A percentile compares a stretch with the other conserved stretches of the same genome.
phyloP scores from a whole-genome alignment of 2,113 vertebrate genomes.

The Syrmaticus mikado region DNA sequence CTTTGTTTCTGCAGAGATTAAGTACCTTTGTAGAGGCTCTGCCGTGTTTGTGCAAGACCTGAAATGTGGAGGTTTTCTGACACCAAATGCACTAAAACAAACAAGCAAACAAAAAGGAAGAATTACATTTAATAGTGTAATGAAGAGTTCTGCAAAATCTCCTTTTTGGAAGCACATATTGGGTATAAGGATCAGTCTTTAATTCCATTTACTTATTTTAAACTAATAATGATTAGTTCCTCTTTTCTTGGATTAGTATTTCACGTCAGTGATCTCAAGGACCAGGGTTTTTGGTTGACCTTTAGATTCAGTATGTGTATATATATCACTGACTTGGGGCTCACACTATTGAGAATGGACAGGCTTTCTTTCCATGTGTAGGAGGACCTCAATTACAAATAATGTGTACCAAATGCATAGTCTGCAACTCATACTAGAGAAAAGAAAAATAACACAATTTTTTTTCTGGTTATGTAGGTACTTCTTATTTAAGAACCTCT shows the following conservation, averaged over 20 bases:
- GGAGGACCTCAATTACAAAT: neutral
- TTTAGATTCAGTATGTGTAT: neutral
- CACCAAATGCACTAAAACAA: neutral
- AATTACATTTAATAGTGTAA: neutral
- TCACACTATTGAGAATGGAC: neutral
- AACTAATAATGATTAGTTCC: neutral
- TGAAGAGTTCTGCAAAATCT: neutral
- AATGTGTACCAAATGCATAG: neutral
- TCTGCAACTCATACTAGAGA: neutral
- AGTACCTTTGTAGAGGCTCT: neutral
- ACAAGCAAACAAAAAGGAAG: neutral
- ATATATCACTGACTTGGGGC: slow-evolving; percentile 4
- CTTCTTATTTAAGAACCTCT: neutral
- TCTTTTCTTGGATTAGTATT: neutral
- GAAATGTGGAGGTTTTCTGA: neutral
- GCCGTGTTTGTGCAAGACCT: neutral
- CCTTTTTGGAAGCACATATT: neutral
- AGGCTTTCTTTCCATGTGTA: neutral
- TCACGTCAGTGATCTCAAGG: slow-evolving; percentile 29
- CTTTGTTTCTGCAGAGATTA: neutral
- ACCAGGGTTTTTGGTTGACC: slow-evolving; percentile 10
- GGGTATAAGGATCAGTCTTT: neutral
- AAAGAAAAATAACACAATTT: neutral
- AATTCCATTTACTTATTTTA: neutral
- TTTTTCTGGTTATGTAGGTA: neutral